A percentile compares a stretch with the other conserved stretches of the same genome.
Evolutionary conservation across 2,113 vertebrate genomes (phyloP).

Genomic region (Tetrao urogallus): DNA sequence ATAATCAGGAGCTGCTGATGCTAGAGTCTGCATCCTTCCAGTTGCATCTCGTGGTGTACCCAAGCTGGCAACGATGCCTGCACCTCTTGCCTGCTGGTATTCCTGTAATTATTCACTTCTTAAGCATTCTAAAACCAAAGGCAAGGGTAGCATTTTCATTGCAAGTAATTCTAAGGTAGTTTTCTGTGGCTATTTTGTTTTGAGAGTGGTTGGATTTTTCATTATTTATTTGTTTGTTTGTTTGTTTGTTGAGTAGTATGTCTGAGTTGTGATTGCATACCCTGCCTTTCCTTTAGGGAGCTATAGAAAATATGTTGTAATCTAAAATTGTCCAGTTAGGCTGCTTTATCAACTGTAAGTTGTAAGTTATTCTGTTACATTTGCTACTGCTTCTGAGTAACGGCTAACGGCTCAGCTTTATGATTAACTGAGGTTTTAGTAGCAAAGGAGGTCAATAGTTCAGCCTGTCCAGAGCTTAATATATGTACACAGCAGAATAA

Average conservation of each 20-base stretch:
- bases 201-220: background rate
- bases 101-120: slow-evolving; percentile 25
- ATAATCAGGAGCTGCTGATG: background rate
- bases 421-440: slow-evolving; percentile 73
- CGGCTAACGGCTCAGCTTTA: slow-evolving; percentile 29
- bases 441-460: slow-evolving; percentile 74
- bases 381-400: slow-evolving; percentile 51
- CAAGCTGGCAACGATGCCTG: background rate
- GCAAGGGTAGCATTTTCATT: background rate
- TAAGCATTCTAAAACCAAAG: background rate
- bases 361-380: slow-evolving; percentile 54
- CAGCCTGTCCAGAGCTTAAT: slow-evolving; percentile 68
- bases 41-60: background rate
- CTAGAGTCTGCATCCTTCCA: background rate
- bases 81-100: background rate
- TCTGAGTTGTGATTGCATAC: slow-evolving; percentile 26
- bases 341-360: slow-evolving; percentile 49
- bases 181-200: background rate
- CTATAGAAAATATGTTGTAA: slow-evolving; percentile 31
- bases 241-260: background rate
- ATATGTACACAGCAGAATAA: slow-evolving; percentile 55
- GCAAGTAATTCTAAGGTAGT: background rate
- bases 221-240: background rate
- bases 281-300: slow-evolving; percentile 26
- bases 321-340: slow-evolving; percentile 45